Base-by-base conservation (phyloP, 2,888 invertebrate species). In the Gymnosoma rotundatum region DNA sequence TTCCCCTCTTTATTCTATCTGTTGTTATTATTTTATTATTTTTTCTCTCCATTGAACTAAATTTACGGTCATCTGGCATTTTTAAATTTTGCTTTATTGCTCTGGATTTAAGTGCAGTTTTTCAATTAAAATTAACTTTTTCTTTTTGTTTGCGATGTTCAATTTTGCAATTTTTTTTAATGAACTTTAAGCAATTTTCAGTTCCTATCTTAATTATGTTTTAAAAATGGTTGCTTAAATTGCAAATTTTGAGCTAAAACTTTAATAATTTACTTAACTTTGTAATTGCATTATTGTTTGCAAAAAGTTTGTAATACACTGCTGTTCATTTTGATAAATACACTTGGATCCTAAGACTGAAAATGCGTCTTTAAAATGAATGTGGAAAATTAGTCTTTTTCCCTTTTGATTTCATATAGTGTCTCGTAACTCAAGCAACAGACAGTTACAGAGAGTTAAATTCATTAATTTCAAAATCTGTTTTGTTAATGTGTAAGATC, bases 61-160 rank as follows among this genome's bases (percentile, higher is more conserved):
- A 73, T 80, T 61, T 45, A 61, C 58, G 52, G 21, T 18, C 38
- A 73, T 76, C 76, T 67, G 32, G 36, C 25, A 48, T 76, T 66
- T 70, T 63, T 63, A 50, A 74, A 74, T 74, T 48, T 78, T 66
- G 36, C 72, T 66, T 74, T 69, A 66, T 69, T 69, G 69, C 21
- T 50, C 18, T 70, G 52, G 20, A 56, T 61, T 66, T 58, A 61
- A 76, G 69, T 83, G 83, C 67, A 80, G 80, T 83, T 80, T 83
- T 69, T 73, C 61, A 67, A 69, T 80, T 69, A 50, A 16, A 21
- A 21, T 56, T 56, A 2, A 4, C 7, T 67, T 54, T 58, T 54
- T 45, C 21, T 52, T 12, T 64, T 38, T 48, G 38, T 58, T 32
- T 32, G 32, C 32, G 32, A 32, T 8, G 72, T 63, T 10, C 61